Conservation (phyloP, 2,888 invertebrate genomes). For the Nasonovia ribisnigri region DNA sequence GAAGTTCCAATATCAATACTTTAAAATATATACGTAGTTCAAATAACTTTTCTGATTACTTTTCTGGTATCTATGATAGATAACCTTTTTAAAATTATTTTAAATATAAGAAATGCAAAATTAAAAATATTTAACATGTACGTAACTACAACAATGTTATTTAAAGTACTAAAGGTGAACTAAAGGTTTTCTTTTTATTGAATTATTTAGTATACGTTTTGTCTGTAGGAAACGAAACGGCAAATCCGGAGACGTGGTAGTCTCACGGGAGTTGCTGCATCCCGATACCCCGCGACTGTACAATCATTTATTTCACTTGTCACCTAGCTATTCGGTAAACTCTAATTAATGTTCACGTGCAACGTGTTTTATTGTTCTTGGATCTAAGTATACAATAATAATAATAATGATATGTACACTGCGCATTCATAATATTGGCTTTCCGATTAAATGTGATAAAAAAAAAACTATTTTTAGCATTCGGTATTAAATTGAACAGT, state of each 20-base stretch:
- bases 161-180: too few species aligned
- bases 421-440: not conserved
- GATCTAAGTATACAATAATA: not conserved
- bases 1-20: not conserved
- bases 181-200: constrained; percentile 16
- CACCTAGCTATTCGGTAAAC: constrained; percentile 35
- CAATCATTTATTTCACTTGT: constrained; percentile 51
- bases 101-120: not conserved
- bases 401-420: not conserved
- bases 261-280: not conserved
- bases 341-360: constrained; percentile 39
- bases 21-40: not conserved
- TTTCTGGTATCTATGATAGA: not conserved
- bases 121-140: not conserved
- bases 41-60: not conserved
- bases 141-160: not conserved
- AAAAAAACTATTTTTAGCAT: not conserved
- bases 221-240: not conserved
- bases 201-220: constrained; percentile 34
- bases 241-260: not conserved
- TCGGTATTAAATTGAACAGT: not conserved
- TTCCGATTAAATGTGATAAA: not conserved
- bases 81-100: not conserved
- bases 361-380: constrained; percentile 16
- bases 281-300: constrained; percentile 9